Evolutionary conservation across 2,888 invertebrate species (phyloP).

Genomic region (Anthoptus insignis): DNA sequence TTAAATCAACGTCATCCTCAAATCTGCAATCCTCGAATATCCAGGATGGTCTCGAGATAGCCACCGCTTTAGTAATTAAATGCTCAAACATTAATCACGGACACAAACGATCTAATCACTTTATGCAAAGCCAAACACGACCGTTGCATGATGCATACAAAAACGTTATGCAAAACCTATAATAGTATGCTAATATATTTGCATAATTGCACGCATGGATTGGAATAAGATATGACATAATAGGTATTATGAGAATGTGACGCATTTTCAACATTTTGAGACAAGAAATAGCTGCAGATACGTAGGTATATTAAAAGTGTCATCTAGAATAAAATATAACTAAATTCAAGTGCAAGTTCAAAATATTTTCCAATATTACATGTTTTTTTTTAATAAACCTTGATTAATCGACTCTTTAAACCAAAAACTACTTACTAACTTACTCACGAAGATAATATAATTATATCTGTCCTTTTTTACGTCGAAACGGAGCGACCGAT

Average conservation of each 20-base stretch:
- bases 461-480: too few species aligned
- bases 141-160: slow-evolving; percentile 21
- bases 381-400: too few species aligned
- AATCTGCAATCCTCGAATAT: background rate
- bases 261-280: slow-evolving; percentile 10
- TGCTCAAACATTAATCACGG: slow-evolving; percentile 25
- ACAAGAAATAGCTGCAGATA: too few species aligned
- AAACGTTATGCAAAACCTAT: slow-evolving; percentile 22
- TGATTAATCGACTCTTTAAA: too few species aligned
- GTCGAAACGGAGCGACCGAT: too few species aligned
- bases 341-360: too few species aligned
- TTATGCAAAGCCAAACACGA: slow-evolving; percentile 23
- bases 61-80: slow-evolving; percentile 15
- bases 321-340: too few species aligned
- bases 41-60: slow-evolving; percentile 6
- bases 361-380: too few species aligned
- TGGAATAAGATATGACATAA: slow-evolving; percentile 3
- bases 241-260: background rate
- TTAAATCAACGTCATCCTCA: slow-evolving; percentile 13
- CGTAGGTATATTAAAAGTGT: too few species aligned
- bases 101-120: slow-evolving; percentile 28
- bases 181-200: slow-evolving; percentile 18
- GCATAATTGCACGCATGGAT: slow-evolving; percentile 12
- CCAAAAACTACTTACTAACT: too few species aligned
- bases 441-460: too few species aligned